Base-by-base conservation (phyloP, 2,113 vertebrate species). In the Tapirus terrestris region DNA sequence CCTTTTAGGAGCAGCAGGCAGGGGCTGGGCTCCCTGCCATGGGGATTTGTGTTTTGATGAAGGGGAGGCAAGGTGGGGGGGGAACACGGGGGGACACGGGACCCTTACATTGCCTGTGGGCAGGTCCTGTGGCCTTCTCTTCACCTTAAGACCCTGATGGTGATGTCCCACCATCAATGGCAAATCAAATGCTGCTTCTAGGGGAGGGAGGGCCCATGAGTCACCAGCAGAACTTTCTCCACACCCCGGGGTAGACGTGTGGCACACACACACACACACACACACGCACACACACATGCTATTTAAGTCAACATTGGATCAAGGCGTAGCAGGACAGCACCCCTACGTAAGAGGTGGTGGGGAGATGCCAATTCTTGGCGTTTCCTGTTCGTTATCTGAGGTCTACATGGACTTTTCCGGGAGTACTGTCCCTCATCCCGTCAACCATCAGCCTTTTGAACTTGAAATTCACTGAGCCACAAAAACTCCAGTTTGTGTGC, bases 291-390 rank as follows among this genome's bases (percentile, higher is more conserved):
- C 8, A 48, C 33, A 25, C 67, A 39, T 39, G 39, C 39, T 39
- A 39, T 39, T 33, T 18, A 29, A 61, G 33, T 68, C 39, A 14
- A 31, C 48, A 25, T 0, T 2, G 1, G 56, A 29, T n/a, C 18
- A 11, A 4, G 16, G 8, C 10, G 4, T 8, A 43, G 51, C 63
- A 23, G 76, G 21, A 43, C 23, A 11, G 70, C 76, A 3, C 45
- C 36, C n/a, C 75, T 31, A 0, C 21, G 13, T 0, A 3, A 48
- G 39, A 63, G 56, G 16, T 61, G 4, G 11, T 0, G 9, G 39
- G 39, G n/a, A 33, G 27, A 14, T 67, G 29, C 56, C 82, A 27
- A 3, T 20, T 68, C 43, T 13, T 9, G 29, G n/a, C 0, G 0
- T 36, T 20, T 33, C 88, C 51, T 63, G n/a, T 67, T 92, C 84